Evolutionary conservation across 2,797 vertebrate species (phyloP), one percentile per base, ranked within the genome.

Genomic region (Malurus splendens): DNA sequence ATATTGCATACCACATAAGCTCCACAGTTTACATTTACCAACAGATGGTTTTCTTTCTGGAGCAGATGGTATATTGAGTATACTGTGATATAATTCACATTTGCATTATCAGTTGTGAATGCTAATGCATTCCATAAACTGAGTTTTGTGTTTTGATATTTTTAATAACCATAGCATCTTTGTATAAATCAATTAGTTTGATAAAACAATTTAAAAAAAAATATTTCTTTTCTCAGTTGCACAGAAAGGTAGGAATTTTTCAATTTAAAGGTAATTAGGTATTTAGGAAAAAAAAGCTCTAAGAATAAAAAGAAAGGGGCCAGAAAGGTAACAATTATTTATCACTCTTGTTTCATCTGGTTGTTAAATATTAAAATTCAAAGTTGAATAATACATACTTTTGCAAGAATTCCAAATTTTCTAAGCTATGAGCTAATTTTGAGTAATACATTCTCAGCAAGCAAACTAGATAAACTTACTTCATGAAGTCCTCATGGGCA

Each of bases 1-100:
- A 95, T 93, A 95, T 79, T 95, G 89, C 90, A 78, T 62, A 76
- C 50, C 50, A 74, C 77, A 78, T 86, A 94, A 95, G 76, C 74
- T 78, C 92, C 72, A 87, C 91, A 94, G 93, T 92, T 96, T 95
- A 93, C 82, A 87, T 95, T 94, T 93, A 91, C 83, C 77, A 94
- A 54, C 96, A 96, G 95, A 94, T 96, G 94, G 89, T 96, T 95
- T 94, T 86, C 87, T 94, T 92, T 85, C 71, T 93, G 61, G 24
- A 92, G 52, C 95, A 96, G 96, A 95, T 96, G 95, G 95, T 86
- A 86, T 68, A 89, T 67, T 95, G 93, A 95, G 68, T 90, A 71
- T 84, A 82, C 86, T 7, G 5, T 94, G 94, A 95, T 93, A 94
- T 95, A 93, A 96, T 76, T 94, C 94, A 95, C 94, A 93, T 95